phyloP scores from a whole-genome alignment of 2,113 vertebrate species.

The Anthoscopus minutus region DNA sequence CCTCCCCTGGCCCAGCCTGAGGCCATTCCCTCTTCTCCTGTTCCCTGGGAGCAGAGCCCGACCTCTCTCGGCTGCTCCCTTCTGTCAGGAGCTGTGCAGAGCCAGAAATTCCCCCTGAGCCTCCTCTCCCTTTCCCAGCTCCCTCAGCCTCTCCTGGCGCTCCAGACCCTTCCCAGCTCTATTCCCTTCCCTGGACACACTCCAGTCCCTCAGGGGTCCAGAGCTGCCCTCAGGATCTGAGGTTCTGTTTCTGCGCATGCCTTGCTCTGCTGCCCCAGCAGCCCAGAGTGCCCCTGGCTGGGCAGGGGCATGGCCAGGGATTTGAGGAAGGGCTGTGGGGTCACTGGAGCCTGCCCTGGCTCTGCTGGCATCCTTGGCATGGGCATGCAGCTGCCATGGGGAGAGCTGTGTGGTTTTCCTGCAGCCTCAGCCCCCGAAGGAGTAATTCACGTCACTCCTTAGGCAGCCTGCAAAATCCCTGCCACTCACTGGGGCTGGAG shows the following conservation, averaged over 20 bases:
- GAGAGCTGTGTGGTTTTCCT: not conserved
- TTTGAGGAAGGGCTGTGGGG: not conserved
- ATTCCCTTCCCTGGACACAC: fast-evolving
- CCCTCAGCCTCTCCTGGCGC: fast-evolving
- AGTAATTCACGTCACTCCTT: not conserved
- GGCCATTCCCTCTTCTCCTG: not conserved
- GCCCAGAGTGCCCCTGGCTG: not conserved
- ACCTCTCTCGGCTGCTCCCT: not conserved
- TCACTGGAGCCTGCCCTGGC: not conserved
- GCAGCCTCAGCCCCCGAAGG: not conserved
- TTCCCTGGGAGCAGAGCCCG: not conserved
- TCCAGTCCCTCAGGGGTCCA: not conserved
- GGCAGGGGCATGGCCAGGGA: fast-evolving
- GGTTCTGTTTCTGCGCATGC: fast-evolving
- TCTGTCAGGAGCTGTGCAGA: not conserved
- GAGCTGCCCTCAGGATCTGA: not conserved
- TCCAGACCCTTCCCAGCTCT: not conserved
- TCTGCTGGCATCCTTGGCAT: not conserved
- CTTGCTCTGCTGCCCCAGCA: not conserved
- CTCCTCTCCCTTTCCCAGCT: not conserved
- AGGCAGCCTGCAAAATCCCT: not conserved
- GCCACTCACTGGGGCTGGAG: not conserved
- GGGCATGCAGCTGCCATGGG: fast-evolving
- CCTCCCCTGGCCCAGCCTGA: not conserved
- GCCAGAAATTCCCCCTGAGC: not conserved